Evolutionary conservation across 2,888 invertebrate genomes (phyloP), one percentile per base, ranked within the genome.

Genomic region (Marronus borbonicus): DNA sequence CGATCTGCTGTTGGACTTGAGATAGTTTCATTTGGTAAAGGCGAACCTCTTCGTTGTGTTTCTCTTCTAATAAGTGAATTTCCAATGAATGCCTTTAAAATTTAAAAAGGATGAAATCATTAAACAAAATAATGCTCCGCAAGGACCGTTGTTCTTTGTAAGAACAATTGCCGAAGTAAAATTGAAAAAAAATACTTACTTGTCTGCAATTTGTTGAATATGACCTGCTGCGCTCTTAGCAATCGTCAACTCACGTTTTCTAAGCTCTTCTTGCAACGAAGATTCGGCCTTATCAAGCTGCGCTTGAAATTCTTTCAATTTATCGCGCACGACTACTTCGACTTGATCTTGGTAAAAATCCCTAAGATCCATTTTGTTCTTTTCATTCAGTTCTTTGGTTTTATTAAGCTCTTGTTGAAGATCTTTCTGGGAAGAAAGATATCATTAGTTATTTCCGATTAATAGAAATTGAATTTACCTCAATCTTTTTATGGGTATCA

Each of bases 291-390:
- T 88, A 82, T 96, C 95, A 50, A 96, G 88, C 86, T 96, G 95
- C 0, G 88, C 88, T 86, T 94, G 93, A 83, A 96, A 96, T 87
- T 96, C 95, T 83, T 92, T 92, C 78, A 96, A 89, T 85, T 96
- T 96, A 76, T 91, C 91, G 78, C 93, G 89, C 20, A 96, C 95
- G 0, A 95, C 94, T 69, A 93, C 91, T 83, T 96, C 96, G 12
- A 96, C 90, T 88, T 96, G 96, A 81, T 93, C 93, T 88, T 96
- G 96, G 85, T 96, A 96, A 85, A 94, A 93, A 52, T 91, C 90
- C 83, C 94, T 93, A 17, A 96, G 88, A 79, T 95, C 94, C 12
- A 90, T 87, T 85, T 93, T 93, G 81, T 93, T 93, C 0, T 91
- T 88, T 78, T 94, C 94, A 65, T 92, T 85, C 65, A 92, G 90